Evolutionary conservation across 2,888 invertebrate species (phyloP).

Genomic region (Tetheella fluctuosa): DNA sequence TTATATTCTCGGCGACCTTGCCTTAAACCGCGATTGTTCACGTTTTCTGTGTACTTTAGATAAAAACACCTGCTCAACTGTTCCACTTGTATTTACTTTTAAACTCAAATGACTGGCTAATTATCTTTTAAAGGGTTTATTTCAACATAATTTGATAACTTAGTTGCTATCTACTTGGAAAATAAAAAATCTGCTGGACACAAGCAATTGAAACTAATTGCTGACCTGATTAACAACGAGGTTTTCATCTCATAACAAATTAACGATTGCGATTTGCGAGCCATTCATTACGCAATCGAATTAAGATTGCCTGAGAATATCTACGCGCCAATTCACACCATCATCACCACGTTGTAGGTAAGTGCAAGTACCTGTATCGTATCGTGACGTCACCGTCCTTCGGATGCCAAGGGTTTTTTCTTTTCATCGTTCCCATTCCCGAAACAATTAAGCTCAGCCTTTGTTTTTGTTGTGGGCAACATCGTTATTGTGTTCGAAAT

Average conservation of each 20-base stretch:
- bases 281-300: constrained; percentile 15
- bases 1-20: constrained; percentile 28
- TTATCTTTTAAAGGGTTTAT: background rate
- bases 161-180: background rate
- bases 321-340: constrained; percentile 44
- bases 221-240: background rate
- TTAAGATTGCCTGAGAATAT: constrained; percentile 11
- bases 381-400: constrained; percentile 75
- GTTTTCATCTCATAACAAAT: background rate
- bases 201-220: background rate
- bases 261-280: background rate
- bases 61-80: constrained; percentile 33
- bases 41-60: constrained; percentile 29
- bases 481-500: constrained; percentile 16
- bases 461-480: constrained; percentile 61
- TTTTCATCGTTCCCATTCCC: constrained; percentile 54
- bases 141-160: background rate
- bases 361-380: constrained; percentile 53
- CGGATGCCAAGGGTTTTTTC: constrained; percentile 70
- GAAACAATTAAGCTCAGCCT: constrained; percentile 66
- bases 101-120: constrained; percentile 8
- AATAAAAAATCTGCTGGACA: background rate
- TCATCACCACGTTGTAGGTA: constrained; percentile 39
- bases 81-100: constrained; percentile 5
- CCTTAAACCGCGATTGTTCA: constrained; percentile 45